Percentiles rank a stretch among this genome's conserved stretches.
Conservation (phyloP, 2,113 vertebrate species). For the Hyla sarda region DNA sequence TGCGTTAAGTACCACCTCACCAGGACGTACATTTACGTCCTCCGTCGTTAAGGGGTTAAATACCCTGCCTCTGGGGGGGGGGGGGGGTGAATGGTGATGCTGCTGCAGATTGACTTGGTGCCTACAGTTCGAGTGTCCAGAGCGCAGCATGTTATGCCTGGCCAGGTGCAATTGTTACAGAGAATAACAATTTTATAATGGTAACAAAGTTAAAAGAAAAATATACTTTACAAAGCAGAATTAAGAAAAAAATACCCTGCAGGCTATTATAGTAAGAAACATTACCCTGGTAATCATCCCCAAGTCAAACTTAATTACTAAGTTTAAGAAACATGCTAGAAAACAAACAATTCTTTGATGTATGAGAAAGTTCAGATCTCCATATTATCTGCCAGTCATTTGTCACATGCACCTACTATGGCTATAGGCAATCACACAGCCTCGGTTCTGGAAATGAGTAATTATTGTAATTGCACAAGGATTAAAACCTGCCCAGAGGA, state of each 20-base stretch:
- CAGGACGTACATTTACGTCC: no score
- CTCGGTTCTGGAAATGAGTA: slow-evolving; percentile 16
- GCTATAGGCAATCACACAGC: slow-evolving; percentile 21
- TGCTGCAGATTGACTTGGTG: no score
- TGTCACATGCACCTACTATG: slow-evolving; percentile 27
- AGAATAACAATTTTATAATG: not conserved
- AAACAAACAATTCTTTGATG: slow-evolving; percentile 15
- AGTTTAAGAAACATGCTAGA: not conserved
- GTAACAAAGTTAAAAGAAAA: not conserved
- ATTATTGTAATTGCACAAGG: slow-evolving; percentile 29
- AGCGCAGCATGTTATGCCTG: no score
- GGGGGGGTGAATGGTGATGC: no score
- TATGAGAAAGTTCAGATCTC: slow-evolving; percentile 51
- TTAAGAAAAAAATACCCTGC: not conserved
- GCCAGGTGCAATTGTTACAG: no score
- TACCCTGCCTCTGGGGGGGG: no score
- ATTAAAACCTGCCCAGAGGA: no score
- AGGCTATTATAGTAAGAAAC: not conserved
- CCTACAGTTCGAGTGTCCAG: no score
- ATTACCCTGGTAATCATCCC: not conserved
- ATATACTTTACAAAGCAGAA: not conserved
- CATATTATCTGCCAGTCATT: slow-evolving; percentile 23
- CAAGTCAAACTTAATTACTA: not conserved
- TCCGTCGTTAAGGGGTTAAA: no score
- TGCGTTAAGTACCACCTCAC: no score